Percentiles rank a stretch among this genome's conserved stretches.
These are phyloP conservation scores for Dendrolimus punctatus DNA, from an alignment of 1,140 invertebrate genomes.

Conservation along the genomic window DNA sequence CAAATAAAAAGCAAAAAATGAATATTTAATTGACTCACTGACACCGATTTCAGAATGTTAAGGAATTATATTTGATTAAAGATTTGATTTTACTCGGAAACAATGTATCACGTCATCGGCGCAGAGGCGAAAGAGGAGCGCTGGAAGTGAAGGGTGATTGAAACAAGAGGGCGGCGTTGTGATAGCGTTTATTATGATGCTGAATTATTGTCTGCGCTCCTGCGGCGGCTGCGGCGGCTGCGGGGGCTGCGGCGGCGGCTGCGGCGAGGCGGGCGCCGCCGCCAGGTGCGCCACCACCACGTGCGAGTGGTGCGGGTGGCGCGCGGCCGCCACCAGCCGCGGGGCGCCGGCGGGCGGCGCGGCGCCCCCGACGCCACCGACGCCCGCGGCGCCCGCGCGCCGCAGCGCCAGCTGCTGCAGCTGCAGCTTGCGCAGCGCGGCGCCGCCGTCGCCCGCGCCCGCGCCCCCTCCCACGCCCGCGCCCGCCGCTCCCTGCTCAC, in stretches of 20 bases:
- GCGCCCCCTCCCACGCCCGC: slow-evolving; percentile 13
- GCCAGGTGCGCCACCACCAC: slow-evolving; percentile 20
- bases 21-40: no score
- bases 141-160: no score
- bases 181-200: background rate
- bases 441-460: slow-evolving; percentile 18
- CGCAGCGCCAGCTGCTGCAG: slow-evolving; percentile 44
- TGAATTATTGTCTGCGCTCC: background rate
- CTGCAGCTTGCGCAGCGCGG: slow-evolving; percentile 42
- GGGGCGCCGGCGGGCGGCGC: slow-evolving; percentile 10
- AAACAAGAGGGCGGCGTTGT: no score
- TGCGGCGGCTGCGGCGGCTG: background rate
- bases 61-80: no score
- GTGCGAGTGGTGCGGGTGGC: slow-evolving; percentile 14
- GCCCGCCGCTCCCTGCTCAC: slow-evolving; percentile 9
- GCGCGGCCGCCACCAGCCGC: slow-evolving; percentile 16
- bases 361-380: slow-evolving; percentile 12
- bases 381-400: slow-evolving; percentile 15
- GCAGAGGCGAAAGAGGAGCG: background rate
- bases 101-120: no score
- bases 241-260: slow-evolving; percentile 6
- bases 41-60: no score
- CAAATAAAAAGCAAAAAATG: no score
- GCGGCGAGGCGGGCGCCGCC: slow-evolving; percentile 11
- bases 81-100: no score